Conservation (phyloP, 2,888 invertebrate species). For the Xestia xanthographa region DNA sequence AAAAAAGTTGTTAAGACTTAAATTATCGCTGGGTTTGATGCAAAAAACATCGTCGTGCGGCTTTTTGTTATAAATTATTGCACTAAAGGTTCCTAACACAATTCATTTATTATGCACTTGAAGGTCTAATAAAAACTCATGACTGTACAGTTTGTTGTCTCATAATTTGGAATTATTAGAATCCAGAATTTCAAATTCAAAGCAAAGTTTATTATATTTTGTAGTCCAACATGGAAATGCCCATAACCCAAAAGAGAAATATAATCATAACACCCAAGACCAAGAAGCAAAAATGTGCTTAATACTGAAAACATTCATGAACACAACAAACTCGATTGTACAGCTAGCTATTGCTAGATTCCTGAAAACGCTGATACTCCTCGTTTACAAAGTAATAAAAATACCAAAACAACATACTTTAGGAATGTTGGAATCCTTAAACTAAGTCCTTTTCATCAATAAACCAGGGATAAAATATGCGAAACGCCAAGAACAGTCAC, state of each 20-base stretch:
- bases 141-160: not conserved
- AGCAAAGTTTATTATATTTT: too few relatives aligned
- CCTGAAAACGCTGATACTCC: not conserved
- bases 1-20: slow-evolving; percentile 54
- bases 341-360: not conserved
- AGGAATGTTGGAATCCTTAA: slow-evolving; percentile 9
- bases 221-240: not conserved
- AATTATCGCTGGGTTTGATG: slow-evolving; percentile 49
- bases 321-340: not conserved
- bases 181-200: not conserved
- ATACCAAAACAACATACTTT: not conserved
- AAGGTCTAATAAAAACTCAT: slow-evolving; percentile 27
- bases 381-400: slow-evolving; percentile 11
- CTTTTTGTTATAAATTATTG: slow-evolving; percentile 43
- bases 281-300: slow-evolving; percentile 6
- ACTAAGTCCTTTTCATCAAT: slow-evolving; percentile 43
- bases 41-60: slow-evolving; percentile 31
- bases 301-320: not conserved
- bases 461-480: slow-evolving; percentile 56
- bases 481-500: slow-evolving; percentile 60
- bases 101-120: slow-evolving; percentile 39
- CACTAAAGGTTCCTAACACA: slow-evolving; percentile 29
- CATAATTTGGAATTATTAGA: not conserved
- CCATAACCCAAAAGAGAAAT: not conserved
- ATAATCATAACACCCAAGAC: not conserved